Evolutionary conservation across 30 jellyfish, hydroid and myxozoan genomes (phyloP).

Genomic region (Phacellophora camtschatica): DNA sequence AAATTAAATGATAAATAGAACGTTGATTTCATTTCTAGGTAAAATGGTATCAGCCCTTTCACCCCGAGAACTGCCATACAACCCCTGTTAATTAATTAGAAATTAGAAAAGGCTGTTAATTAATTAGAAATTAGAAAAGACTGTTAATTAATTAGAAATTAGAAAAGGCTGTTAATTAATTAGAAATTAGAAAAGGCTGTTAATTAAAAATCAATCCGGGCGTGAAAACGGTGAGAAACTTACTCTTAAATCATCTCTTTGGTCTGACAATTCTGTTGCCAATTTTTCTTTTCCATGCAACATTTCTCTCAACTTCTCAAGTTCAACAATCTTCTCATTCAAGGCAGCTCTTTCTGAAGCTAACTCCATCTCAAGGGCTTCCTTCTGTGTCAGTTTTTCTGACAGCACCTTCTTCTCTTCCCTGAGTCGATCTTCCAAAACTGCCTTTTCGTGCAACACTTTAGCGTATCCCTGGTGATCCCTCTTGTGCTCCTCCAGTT

Average conservation of each 20-base stretch:
- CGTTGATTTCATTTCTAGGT: too few relatives aligned
- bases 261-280: slow-evolving; percentile 57
- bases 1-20: too few relatives aligned
- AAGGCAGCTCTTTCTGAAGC: slow-evolving; percentile 61
- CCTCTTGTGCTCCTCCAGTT: slow-evolving; percentile 58
- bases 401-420: slow-evolving; percentile 58
- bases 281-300: slow-evolving; percentile 60
- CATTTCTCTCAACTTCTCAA: slow-evolving; percentile 66
- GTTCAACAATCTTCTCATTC: slow-evolving; percentile 66
- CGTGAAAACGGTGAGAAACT: too few relatives aligned
- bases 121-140: too few relatives aligned
- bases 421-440: slow-evolving; percentile 53
- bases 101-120: too few relatives aligned
- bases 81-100: too few relatives aligned
- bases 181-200: too few relatives aligned
- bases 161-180: too few relatives aligned
- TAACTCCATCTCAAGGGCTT: slow-evolving; percentile 62
- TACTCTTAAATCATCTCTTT: slow-evolving; percentile 68
- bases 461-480: slow-evolving; percentile 69
- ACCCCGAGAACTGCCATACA: too few relatives aligned
- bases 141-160: too few relatives aligned
- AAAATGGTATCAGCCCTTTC: too few relatives aligned
- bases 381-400: slow-evolving; percentile 73
- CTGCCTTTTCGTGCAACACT: slow-evolving; percentile 73
- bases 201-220: too few relatives aligned